These are phyloP conservation scores for Coregonus clupeaformis DNA, from an alignment of 2,113 vertebrate genomes.

Conservation along the genomic window DNA sequence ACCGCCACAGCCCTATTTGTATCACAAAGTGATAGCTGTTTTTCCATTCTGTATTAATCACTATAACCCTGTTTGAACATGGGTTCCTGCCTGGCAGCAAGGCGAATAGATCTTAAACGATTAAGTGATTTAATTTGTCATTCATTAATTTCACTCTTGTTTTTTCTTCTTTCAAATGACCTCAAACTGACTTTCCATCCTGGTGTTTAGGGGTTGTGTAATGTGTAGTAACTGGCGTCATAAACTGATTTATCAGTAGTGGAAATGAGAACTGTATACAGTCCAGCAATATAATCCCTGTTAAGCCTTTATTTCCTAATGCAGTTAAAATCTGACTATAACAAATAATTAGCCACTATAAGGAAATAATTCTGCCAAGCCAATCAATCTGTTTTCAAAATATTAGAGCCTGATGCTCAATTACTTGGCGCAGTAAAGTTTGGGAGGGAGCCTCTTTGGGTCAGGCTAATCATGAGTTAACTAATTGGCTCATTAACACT, in stretches of 20 bases:
- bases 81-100: too few relatives aligned
- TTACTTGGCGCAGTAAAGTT: conserved; percentile 33
- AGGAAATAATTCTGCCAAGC: conserved; percentile 49
- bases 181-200: conserved; percentile 10
- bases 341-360: conserved; percentile 56
- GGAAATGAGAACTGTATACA: conserved; percentile 42
- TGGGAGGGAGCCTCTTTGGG: conserved; percentile 33
- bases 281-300: conserved; percentile 43
- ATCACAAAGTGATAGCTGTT: too few relatives aligned
- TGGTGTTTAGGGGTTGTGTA: conserved; percentile 12
- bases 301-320: conserved; percentile 53
- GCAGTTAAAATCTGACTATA: conserved; percentile 51
- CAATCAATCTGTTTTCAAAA: conserved; percentile 56
- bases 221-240: neutral
- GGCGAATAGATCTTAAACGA: neutral
- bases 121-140: neutral
- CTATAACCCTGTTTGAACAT: too few relatives aligned
- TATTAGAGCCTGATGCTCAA: conserved; percentile 37
- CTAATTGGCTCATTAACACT: conserved; percentile 42
- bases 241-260: conserved; percentile 46
- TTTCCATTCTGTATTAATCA: too few relatives aligned
- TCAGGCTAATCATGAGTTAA: conserved; percentile 42
- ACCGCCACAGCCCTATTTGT: too few relatives aligned
- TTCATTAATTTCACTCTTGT: neutral
- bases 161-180: conserved; percentile 17